Conservation (phyloP, 2,113 vertebrate genomes). For the Gymnogyps californianus region DNA sequence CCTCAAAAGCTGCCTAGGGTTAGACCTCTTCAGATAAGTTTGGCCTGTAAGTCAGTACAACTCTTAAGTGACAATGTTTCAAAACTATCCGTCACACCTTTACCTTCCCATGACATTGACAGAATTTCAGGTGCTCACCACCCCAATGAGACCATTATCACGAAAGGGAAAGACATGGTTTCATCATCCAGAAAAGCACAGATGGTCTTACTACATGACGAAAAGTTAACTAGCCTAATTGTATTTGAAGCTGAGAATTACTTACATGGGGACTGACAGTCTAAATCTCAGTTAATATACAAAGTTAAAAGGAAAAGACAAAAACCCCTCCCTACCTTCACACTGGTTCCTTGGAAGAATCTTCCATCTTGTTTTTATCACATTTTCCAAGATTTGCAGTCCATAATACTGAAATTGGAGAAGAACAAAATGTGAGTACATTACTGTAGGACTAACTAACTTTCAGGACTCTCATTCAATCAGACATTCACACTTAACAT, state of each 20-base stretch:
- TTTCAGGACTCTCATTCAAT: slow-evolving; percentile 75
- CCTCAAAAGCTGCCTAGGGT: not conserved
- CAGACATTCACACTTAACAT: slow-evolving; percentile 75
- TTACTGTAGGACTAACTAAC: slow-evolving; percentile 26
- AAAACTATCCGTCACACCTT: not conserved
- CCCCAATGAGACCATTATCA: not conserved
- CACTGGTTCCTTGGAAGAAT: slow-evolving; percentile 96
- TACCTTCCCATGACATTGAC: not conserved
- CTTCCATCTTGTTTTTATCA: slow-evolving; percentile 99
- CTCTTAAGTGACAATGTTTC: not conserved
- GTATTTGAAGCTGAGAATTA: not conserved
- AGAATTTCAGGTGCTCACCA: not conserved
- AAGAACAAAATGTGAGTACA: slow-evolving; percentile 74
- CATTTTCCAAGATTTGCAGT: slow-evolving; percentile 95
- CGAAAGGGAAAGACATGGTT: not conserved
- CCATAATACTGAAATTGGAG: slow-evolving; percentile 96
- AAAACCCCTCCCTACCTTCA: slow-evolving; percentile 83
- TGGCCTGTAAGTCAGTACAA: not conserved
- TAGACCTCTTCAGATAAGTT: not conserved
- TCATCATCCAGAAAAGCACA: not conserved
- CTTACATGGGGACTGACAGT: not conserved
- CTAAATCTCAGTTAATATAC: not conserved
- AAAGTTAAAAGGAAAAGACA: not conserved
- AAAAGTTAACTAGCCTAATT: not conserved
- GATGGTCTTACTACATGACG: not conserved